These are phyloP conservation scores for Eriosoma lanigerum DNA, from an alignment of 1,140 invertebrate genomes.

Conservation along the genomic window DNA sequence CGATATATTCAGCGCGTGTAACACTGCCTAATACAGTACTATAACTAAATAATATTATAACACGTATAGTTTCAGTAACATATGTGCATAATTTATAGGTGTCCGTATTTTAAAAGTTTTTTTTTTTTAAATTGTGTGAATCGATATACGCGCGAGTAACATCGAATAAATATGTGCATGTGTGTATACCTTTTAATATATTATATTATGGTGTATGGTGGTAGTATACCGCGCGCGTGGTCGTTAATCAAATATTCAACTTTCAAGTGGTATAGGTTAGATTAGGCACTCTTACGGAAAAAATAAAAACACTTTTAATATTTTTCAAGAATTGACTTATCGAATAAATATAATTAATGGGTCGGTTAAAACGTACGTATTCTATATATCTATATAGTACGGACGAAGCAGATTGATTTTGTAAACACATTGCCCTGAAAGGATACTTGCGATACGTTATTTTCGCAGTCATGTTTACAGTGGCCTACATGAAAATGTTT, in stretches of 20 bases:
- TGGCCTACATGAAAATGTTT: not conserved
- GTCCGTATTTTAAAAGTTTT: constrained; percentile 2
- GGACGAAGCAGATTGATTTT: not conserved
- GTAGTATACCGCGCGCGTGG: not conserved
- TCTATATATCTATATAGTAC: too few relatives aligned
- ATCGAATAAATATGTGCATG: not conserved
- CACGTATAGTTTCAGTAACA: constrained; percentile 8
- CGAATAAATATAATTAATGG: constrained; percentile 14
- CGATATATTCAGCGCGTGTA: not conserved
- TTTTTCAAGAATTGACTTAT: constrained; percentile 8
- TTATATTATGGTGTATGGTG: not conserved
- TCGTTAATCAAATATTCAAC: not conserved
- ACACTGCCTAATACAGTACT: not conserved
- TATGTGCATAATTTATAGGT: not conserved
- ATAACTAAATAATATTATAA: not conserved
- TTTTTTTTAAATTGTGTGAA: constrained; percentile 20
- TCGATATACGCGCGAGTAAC: not conserved
- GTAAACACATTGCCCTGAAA: constrained; percentile 5
- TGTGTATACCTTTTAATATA: not conserved
- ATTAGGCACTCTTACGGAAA: not conserved
- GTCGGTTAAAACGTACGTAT: not conserved
- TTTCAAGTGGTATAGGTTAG: not conserved
- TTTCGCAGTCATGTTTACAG: not conserved
- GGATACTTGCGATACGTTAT: not conserved
- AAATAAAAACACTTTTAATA: constrained; percentile 23